A percentile compares a stretch with the other conserved stretches of the same genome.
phyloP scores from a whole-genome alignment of 2,888 invertebrate genomes.

The Drosophila anomelani region DNA sequence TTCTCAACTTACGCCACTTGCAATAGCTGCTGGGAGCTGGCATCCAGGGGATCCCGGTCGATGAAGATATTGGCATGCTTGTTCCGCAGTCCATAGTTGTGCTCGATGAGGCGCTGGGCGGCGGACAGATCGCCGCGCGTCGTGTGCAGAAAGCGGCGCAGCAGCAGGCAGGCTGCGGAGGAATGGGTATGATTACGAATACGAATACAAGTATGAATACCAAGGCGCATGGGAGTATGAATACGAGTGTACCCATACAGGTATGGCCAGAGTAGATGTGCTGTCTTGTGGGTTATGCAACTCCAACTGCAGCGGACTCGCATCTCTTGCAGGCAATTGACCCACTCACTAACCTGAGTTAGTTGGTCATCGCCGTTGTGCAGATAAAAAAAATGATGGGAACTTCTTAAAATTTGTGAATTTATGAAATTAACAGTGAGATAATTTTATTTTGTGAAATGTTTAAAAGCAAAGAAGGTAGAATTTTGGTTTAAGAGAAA shows the following conservation, averaged over 20 bases:
- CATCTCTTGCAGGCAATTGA: slow-evolving; percentile 20
- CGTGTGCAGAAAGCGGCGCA: slow-evolving; percentile 82
- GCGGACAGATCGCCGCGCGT: slow-evolving; percentile 77
- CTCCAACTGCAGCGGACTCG: slow-evolving; percentile 1
- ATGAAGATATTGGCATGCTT: slow-evolving; percentile 86
- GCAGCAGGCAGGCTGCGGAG: slow-evolving; percentile 66
- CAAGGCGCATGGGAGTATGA: neutral
- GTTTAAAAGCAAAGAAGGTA: no score
- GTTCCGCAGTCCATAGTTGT: slow-evolving; percentile 85
- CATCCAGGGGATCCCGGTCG: slow-evolving; percentile 85
- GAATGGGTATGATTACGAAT: neutral
- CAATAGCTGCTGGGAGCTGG: slow-evolving; percentile 77
- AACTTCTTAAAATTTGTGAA: neutral
- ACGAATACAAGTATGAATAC: neutral
- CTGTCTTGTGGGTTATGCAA: slow-evolving; percentile 6
- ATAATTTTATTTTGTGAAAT: neutral
- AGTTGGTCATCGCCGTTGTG: neutral
- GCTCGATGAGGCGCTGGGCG: slow-evolving; percentile 81
- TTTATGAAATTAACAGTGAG: neutral
- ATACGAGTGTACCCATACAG: neutral
- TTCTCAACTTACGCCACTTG: slow-evolving; percentile 80
- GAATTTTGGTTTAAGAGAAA: rapidly evolving
- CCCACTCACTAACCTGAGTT: slow-evolving; percentile 9
- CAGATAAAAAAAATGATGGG: neutral
- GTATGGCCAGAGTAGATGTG: slow-evolving; percentile 1